These are phyloP conservation scores for Umimayanthus kanabou DNA, from an alignment of 92 coral and sea anemone genomes.

Conservation along the genomic window DNA sequence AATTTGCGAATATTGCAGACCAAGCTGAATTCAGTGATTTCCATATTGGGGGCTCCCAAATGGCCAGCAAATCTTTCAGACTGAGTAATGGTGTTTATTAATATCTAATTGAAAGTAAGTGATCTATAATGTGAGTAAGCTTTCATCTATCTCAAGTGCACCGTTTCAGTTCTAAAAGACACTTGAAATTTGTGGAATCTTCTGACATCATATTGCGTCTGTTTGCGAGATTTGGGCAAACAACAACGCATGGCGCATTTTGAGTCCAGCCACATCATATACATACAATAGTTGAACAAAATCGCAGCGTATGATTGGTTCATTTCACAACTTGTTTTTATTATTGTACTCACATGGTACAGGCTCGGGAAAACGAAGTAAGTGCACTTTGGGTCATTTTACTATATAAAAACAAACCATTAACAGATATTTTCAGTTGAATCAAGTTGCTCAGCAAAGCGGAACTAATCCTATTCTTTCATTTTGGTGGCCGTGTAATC, in stretches of 20 bases:
- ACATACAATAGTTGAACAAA: neutral
- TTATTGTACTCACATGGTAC: neutral
- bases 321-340: neutral
- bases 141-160: neutral
- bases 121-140: neutral
- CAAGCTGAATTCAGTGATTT: neutral
- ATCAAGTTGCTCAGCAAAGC: neutral
- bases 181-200: neutral
- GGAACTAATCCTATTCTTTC: slow-evolving; percentile 5
- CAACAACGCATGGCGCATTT: neutral
- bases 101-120: neutral
- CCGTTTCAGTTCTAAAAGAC: neutral
- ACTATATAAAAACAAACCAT: slow-evolving; percentile 10
- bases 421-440: slow-evolving; percentile 10
- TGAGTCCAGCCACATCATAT: neutral
- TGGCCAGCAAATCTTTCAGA: neutral
- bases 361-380: neutral
- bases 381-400: neutral
- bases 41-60: neutral
- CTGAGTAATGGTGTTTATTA: neutral
- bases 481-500: neutral
- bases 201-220: neutral
- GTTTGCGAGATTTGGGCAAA: neutral
- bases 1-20: neutral
- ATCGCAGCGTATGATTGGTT: slow-evolving; percentile 10